phyloP scores from a whole-genome alignment of 2,113 vertebrate species.

The Neolamprologus ventralis region DNA sequence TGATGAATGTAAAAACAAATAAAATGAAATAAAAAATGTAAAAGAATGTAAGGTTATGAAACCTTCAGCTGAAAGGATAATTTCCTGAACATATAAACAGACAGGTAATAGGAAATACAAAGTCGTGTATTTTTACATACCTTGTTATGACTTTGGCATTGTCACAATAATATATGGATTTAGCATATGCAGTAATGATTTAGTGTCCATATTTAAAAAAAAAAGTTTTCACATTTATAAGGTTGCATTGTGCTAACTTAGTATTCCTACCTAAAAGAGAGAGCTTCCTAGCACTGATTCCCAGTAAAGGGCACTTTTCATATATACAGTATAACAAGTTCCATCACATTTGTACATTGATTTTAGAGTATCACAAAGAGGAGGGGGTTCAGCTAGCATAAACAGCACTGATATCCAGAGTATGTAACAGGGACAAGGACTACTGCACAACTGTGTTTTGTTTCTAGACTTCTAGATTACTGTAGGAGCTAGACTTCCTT shows the following conservation, averaged over 20 bases:
- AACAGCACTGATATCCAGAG: neutral
- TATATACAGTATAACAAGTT: neutral
- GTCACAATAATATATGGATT: neutral
- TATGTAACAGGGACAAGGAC: neutral
- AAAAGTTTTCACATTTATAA: neutral
- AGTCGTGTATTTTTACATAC: neutral
- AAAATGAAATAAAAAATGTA: neutral
- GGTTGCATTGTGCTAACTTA: neutral
- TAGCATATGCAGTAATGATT: neutral
- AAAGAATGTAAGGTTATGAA: neutral
- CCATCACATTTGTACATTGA: neutral
- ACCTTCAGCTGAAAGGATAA: neutral
- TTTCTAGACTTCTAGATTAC: neutral
- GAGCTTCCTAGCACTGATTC: neutral
- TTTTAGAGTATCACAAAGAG: neutral
- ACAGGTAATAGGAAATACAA: neutral
- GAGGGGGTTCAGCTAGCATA: neutral
- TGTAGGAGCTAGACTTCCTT: neutral
- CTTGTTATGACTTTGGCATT: neutral
- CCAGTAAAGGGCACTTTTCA: neutral
- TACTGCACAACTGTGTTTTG: neutral
- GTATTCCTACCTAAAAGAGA: neutral
- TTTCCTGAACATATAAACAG: neutral
- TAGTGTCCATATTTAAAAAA: neutral
- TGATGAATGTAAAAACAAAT: neutral